phyloP scores from a whole-genome alignment of 1,140 invertebrate genomes.

The Ladona fulva region DNA sequence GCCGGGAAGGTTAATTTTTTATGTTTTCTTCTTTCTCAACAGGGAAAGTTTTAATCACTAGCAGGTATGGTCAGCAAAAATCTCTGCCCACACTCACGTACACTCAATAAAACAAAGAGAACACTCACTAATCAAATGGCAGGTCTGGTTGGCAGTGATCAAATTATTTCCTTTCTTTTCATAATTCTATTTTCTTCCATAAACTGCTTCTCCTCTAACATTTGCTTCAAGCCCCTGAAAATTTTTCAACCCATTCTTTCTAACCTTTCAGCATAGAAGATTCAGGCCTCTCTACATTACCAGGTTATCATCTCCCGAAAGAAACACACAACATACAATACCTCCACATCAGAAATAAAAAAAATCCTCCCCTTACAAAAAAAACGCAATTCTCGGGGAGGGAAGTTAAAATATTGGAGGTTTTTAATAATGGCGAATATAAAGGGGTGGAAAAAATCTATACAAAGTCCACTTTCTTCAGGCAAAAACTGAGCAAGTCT shows the following conservation, averaged over 20 bases:
- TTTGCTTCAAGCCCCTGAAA: too few species aligned
- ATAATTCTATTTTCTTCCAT: background rate
- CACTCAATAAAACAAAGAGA: background rate
- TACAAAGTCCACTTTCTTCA: background rate
- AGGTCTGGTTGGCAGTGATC: background rate
- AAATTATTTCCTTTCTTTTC: background rate
- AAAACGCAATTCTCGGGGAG: background rate
- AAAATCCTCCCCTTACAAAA: background rate
- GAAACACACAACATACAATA: background rate
- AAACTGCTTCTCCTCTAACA: background rate
- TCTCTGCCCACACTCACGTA: too few species aligned
- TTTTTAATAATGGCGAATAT: background rate
- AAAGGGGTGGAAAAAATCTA: background rate
- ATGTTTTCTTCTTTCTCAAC: background rate
- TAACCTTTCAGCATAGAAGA: background rate
- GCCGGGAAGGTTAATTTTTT: background rate
- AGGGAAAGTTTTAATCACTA: background rate
- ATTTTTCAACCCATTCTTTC: too few species aligned
- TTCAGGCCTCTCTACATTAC: background rate
- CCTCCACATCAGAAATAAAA: too few species aligned
- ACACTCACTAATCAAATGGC: background rate
- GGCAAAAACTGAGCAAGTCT: background rate
- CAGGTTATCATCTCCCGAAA: background rate
- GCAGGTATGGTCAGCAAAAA: too few species aligned
- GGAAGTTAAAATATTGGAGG: background rate